These are phyloP conservation scores for Nemurella pictetii DNA, from an alignment of 2,888 invertebrate genomes.

Conservation along the genomic window DNA sequence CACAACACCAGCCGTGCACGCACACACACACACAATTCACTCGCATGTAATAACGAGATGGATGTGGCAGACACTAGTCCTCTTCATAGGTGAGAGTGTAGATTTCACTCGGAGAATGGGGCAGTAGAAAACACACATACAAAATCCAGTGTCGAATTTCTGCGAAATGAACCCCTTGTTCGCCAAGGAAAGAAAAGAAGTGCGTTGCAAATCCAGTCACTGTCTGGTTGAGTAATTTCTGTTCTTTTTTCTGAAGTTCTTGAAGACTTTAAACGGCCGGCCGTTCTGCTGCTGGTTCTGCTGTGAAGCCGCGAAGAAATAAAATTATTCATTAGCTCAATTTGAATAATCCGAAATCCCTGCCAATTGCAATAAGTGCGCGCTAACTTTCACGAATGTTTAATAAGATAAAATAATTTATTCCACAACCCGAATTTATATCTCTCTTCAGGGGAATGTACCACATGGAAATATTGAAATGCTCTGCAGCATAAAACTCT, in stretches of 20 bases:
- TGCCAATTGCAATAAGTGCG: neutral
- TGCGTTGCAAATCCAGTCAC: neutral
- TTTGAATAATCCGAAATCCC: neutral
- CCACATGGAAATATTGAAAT: neutral
- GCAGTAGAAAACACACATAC: neutral
- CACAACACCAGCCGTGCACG: neutral
- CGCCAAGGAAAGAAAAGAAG: neutral
- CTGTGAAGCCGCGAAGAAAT: neutral
- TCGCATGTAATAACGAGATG: slow-evolving; percentile 15
- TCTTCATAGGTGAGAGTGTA: neutral
- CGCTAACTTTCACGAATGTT: neutral
- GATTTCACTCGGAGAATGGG: neutral
- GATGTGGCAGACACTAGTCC: neutral
- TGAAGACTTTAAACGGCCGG: neutral
- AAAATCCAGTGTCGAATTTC: neutral
- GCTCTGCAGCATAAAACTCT: neutral
- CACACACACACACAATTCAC: neutral
- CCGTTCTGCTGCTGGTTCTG: neutral
- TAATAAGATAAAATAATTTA: neutral
- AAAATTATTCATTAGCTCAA: neutral
- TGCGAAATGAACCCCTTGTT: neutral
- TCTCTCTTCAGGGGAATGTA: neutral
- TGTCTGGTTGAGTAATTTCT: neutral
- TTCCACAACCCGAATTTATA: neutral
- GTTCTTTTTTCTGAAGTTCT: neutral